Evolutionary conservation across 2,888 invertebrate genomes (phyloP).

Genomic region (Ischnura elegans): DNA sequence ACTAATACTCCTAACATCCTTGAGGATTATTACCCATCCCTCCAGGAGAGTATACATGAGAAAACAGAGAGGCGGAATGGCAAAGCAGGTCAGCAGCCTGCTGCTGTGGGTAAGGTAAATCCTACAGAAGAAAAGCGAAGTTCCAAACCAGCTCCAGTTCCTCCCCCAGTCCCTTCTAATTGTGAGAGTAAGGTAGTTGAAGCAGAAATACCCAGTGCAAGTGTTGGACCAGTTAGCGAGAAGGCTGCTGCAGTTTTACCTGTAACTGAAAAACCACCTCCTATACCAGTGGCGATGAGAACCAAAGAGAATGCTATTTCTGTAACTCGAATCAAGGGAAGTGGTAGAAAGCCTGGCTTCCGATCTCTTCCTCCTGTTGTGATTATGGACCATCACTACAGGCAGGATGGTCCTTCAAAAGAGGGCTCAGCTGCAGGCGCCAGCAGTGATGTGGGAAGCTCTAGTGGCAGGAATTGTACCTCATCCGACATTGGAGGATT

Average conservation of each 20-base stretch:
- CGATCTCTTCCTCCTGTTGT: constrained; percentile 70
- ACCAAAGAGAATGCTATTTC: constrained; percentile 50
- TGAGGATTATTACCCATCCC: constrained; percentile 76
- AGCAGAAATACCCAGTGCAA: background rate
- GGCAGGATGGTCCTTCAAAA: constrained; percentile 58
- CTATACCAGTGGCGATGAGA: background rate
- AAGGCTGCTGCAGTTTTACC: background rate
- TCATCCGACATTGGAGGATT: constrained; percentile 74
- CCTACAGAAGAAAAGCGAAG: constrained; percentile 12
- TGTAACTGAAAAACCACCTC: background rate
- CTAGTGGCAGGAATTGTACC: constrained; percentile 9
- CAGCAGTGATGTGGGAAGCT: background rate
- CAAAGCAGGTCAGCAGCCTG: constrained; percentile 29
- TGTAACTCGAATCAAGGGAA: constrained; percentile 40
- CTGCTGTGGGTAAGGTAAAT: constrained; percentile 5
- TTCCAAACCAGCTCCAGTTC: constrained; percentile 1
- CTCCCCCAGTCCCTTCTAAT: constrained; percentile 15
- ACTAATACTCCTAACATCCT: constrained; percentile 74
- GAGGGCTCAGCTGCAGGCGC: constrained; percentile 18
- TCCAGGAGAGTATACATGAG: constrained; percentile 74
- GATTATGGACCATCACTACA: constrained; percentile 69
- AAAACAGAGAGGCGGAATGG: constrained; percentile 49
- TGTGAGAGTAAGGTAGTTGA: constrained; percentile 35
- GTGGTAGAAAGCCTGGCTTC: constrained; percentile 54
- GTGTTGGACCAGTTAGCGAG: background rate